Base-by-base conservation (phyloP, 2,888 invertebrate genomes). In the Eudasyphora cyanicolor region DNA sequence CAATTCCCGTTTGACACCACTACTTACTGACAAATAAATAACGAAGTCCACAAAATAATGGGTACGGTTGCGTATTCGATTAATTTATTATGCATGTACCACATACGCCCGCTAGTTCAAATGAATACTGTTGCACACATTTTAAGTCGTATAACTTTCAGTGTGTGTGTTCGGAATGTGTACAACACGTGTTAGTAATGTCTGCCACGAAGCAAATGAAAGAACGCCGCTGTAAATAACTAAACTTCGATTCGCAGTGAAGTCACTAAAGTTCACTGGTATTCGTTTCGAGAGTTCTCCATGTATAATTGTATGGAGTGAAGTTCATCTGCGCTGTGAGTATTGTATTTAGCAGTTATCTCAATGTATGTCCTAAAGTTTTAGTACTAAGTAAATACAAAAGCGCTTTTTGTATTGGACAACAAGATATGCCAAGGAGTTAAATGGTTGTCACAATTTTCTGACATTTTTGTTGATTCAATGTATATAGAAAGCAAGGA, bases 61-160 rank as follows among this genome's bases (percentile, higher is more conserved):
- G 14, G 67, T 67, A 24, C 57, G 3, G n/a, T 32, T 70, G 51
- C 60, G 79, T 82, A 76, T 78, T 76, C 67, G 76, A 12, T 7
- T 29, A 54, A 73, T 79, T 79, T 79, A 82, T 79, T 82, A 82
- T 79, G 76, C 67, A 79, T 79, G 77, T 45, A 32, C 57, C 64
- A 12, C 76, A 82, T 79, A 82, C 71, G 79, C 76, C 54, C 3
- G 17, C n/a, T n/a, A 6, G 67, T 45, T 12, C 42, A 27, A n/a
- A n/a, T 42, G 49, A 45, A 45, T 45, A 12, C n/a, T 14, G 45
- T 45, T 45, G 32, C 21, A 27, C 35, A 29, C 19, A 60, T 29
- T 7, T 12, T 49, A 24, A 35, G n/a, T 38, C 24, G 45, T 45
- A n/a, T 17, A 51, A 45, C 14, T 27, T n/a, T 49, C 7, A 1